Percentiles rank a stretch among this genome's conserved stretches.
Evolutionary conservation across 2,888 invertebrate genomes (phyloP).

Genomic region (Muschampia plurimacula): DNA sequence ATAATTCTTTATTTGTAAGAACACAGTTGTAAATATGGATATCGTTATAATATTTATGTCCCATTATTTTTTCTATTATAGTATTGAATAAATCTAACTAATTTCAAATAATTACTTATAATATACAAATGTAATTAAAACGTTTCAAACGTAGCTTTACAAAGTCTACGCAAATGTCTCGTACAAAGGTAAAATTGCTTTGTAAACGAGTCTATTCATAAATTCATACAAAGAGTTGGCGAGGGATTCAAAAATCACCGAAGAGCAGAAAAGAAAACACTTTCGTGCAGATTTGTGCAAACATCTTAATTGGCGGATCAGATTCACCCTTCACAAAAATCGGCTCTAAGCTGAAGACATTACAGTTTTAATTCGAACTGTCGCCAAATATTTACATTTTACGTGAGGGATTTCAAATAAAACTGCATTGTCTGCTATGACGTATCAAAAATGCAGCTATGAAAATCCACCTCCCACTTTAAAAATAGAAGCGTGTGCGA

Average conservation of each 20-base stretch:
- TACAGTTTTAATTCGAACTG: neutral
- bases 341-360: neutral
- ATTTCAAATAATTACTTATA: too few species aligned
- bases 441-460: slow-evolving; percentile 56
- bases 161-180: neutral
- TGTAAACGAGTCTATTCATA: slow-evolving; percentile 23
- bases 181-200: slow-evolving; percentile 8
- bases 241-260: slow-evolving; percentile 25
- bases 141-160: neutral
- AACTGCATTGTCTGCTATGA: slow-evolving; percentile 25
- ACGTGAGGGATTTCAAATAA: neutral
- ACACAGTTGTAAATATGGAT: too few species aligned
- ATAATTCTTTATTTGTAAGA: too few species aligned
- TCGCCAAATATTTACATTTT: neutral
- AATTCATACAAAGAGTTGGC: slow-evolving; percentile 18
- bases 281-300: slow-evolving; percentile 22
- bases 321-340: neutral
- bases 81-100: neutral
- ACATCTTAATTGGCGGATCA: slow-evolving; percentile 13
- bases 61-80: too few species aligned
- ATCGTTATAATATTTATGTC: too few species aligned
- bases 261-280: slow-evolving; percentile 25
- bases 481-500: slow-evolving; percentile 68
- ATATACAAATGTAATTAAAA: neutral
- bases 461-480: slow-evolving; percentile 64